Percentiles rank a stretch among this genome's conserved stretches.
Evolutionary conservation across 2,113 vertebrate genomes (phyloP).

Genomic region (Motacilla alba): DNA sequence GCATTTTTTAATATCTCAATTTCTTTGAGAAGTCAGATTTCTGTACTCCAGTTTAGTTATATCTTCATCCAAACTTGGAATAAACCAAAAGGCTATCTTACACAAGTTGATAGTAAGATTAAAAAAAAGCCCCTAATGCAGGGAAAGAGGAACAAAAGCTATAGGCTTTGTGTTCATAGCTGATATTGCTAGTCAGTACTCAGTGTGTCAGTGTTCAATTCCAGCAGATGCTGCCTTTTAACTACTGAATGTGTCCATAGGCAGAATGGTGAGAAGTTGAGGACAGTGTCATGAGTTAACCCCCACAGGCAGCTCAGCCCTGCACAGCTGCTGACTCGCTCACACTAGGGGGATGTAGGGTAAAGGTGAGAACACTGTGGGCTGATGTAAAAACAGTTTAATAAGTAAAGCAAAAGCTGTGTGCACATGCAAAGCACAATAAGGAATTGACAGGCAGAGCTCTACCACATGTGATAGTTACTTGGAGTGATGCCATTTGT

Average conservation of each 20-base stretch:
- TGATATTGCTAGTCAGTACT: neutral
- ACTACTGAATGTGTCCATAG: neutral
- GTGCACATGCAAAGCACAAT: rapidly evolving
- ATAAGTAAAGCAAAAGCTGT: neutral
- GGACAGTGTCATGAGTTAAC: neutral
- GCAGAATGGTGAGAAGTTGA: neutral
- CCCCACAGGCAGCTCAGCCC: neutral
- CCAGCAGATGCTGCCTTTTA: neutral
- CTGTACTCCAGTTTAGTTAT: neutral
- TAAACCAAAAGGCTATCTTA: neutral
- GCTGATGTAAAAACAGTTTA: neutral
- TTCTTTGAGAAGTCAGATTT: neutral
- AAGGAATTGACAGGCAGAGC: neutral
- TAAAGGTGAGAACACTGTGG: neutral
- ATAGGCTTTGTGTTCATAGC: neutral
- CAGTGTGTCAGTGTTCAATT: neutral
- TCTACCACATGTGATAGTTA: neutral
- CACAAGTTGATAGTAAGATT: neutral
- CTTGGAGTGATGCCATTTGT: neutral
- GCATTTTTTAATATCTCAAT: neutral
- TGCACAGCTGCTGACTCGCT: neutral
- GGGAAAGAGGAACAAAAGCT: neutral
- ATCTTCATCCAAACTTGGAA: neutral
- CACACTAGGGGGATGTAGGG: neutral
- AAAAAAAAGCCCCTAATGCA: neutral